Evolutionary conservation across 2,113 vertebrate genomes (phyloP).

Genomic region (Epinephelus cyanopodus): DNA sequence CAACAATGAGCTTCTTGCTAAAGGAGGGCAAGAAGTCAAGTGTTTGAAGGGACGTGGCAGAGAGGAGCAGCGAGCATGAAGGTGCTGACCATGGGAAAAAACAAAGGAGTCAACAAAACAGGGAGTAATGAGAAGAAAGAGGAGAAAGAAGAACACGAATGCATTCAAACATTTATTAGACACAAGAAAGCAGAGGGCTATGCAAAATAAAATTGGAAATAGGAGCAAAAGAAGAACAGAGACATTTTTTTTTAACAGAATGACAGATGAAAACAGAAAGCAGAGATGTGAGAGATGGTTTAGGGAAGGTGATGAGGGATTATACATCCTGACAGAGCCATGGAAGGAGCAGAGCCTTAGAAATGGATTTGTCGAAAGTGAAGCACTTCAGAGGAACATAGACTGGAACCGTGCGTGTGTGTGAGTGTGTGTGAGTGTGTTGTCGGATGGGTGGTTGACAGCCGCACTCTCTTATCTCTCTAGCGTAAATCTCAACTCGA

Average conservation of each 20-base stretch:
- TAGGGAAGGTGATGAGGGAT: slow-evolving; percentile 67
- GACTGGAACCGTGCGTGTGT: slow-evolving; percentile 27
- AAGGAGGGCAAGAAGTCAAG: slow-evolving; percentile 48
- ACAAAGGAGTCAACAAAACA: slow-evolving; percentile 20
- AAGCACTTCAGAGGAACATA: slow-evolving; percentile 50
- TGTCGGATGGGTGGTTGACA: slow-evolving; percentile 53
- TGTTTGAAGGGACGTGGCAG: slow-evolving; percentile 15
- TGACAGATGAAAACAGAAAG: slow-evolving; percentile 58
- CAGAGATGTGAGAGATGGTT: slow-evolving; percentile 59
- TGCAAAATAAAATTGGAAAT: slow-evolving; percentile 30
- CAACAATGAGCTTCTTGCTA: slow-evolving; percentile 42
- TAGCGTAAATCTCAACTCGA: slow-evolving; percentile 55
- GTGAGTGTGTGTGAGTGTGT: slow-evolving; percentile 9
- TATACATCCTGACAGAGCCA: slow-evolving; percentile 61
- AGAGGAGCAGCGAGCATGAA: slow-evolving; percentile 12
- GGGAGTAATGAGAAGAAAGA: background rate
- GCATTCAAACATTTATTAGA: slow-evolving; percentile 9
- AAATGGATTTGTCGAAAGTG: slow-evolving; percentile 65
- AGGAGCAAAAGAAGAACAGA: background rate
- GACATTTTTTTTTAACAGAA: slow-evolving; percentile 11
- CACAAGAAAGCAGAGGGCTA: background rate
- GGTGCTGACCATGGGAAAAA: slow-evolving; percentile 35
- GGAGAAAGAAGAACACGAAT: background rate
- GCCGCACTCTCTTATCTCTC: slow-evolving; percentile 56
- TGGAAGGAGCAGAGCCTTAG: slow-evolving; percentile 43